Conservation (phyloP, 2,888 invertebrate genomes). For the Polydrusus pterygomalis region DNA sequence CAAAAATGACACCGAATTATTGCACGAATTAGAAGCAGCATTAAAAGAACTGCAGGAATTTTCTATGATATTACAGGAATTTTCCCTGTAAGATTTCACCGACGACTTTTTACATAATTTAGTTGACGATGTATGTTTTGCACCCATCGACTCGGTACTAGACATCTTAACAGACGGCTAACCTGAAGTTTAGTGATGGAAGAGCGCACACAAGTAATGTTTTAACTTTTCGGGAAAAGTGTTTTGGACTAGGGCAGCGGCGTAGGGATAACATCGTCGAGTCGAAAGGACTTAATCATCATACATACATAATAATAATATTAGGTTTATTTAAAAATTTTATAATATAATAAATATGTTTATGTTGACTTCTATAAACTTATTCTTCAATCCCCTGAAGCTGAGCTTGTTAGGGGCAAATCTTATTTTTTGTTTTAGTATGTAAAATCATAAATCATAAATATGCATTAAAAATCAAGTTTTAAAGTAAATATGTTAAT, state of each 20-base stretch:
- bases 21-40: neutral
- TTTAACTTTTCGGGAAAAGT: conserved; percentile 9
- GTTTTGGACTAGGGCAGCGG: neutral
- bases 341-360: too few species aligned
- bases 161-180: conserved; percentile 31
- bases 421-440: too few species aligned
- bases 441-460: too few species aligned
- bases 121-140: neutral
- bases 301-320: too few species aligned
- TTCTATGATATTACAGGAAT: neutral
- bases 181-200: neutral
- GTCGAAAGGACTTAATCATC: too few species aligned
- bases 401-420: too few species aligned
- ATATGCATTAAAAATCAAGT: too few species aligned
- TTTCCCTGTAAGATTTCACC: neutral
- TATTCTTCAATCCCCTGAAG: too few species aligned
- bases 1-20: conserved; percentile 23
- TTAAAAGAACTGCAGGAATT: neutral
- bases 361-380: too few species aligned
- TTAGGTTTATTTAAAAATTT: too few species aligned
- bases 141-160: conserved; percentile 19
- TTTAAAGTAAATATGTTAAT: too few species aligned
- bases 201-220: conserved; percentile 1
- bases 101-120: conserved; percentile 3
- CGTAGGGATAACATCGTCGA: neutral